A percentile compares a stretch with the other conserved stretches of the same genome.
phyloP scores from a whole-genome alignment of 2,113 vertebrate species.

The Pithys albifrons region DNA sequence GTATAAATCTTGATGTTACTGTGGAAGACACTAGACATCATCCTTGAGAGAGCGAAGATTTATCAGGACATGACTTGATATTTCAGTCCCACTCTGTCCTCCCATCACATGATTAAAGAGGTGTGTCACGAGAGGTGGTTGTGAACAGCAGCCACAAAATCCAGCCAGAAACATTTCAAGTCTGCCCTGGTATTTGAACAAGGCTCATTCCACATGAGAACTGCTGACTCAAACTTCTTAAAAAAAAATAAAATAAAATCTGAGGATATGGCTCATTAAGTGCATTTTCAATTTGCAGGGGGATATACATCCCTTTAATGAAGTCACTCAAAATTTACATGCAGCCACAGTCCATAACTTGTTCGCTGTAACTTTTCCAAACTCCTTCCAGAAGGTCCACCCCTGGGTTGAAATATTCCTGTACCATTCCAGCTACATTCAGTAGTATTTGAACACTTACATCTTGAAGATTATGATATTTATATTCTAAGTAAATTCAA shows the following conservation, averaged over 20 bases:
- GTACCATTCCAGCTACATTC: neutral
- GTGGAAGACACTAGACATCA: neutral
- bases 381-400: neutral
- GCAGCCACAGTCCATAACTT: neutral
- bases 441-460: neutral
- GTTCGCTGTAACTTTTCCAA: neutral
- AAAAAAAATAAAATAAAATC: neutral
- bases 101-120: neutral
- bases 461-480: neutral
- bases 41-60: neutral
- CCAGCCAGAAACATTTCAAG: neutral
- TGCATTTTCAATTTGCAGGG: neutral
- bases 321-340: neutral
- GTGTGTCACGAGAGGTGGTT: neutral
- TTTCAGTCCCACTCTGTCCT: neutral
- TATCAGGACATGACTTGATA: neutral
- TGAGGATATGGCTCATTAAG: neutral
- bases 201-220: neutral
- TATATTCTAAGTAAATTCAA: neutral
- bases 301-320: neutral
- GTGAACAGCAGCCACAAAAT: neutral
- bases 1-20: neutral
- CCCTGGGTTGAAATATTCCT: neutral
- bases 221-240: neutral
- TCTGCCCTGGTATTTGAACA: neutral